These are phyloP conservation scores for Lerista edwardsae DNA, from an alignment of 2,797 vertebrate genomes.

Conservation along the genomic window DNA sequence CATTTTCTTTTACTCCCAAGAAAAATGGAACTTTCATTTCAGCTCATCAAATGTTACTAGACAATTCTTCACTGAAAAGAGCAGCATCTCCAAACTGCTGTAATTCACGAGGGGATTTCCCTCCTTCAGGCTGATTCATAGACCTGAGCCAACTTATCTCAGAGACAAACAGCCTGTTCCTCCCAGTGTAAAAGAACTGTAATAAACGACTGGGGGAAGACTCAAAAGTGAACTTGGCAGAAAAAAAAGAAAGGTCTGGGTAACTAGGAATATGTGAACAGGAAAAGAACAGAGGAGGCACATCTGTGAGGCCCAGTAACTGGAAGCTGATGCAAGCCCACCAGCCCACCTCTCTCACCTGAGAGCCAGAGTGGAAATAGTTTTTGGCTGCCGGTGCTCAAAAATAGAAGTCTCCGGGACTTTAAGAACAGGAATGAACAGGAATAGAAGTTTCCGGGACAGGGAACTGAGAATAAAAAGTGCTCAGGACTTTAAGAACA, in stretches of 20 bases:
- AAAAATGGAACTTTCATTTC: conserved; percentile 4
- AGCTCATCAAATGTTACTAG: conserved; percentile 4
- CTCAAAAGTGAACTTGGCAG: not conserved
- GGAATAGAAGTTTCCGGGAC: too few species aligned
- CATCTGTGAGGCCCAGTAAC: too few species aligned
- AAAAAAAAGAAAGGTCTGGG: not conserved
- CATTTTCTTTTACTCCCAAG: not conserved
- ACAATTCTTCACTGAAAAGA: conserved; percentile 1
- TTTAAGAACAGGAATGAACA: too few species aligned
- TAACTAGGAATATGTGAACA: not conserved
- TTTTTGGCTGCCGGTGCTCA: too few species aligned
- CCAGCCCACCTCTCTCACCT: too few species aligned
- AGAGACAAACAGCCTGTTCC: conserved; percentile 37
- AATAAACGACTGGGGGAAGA: conserved; percentile 10
- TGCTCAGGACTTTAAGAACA: too few species aligned
- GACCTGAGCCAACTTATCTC: conserved; percentile 16
- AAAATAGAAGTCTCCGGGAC: too few species aligned
- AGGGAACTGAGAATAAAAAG: too few species aligned
- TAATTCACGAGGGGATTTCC: conserved; percentile 11
- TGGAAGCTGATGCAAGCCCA: too few species aligned
- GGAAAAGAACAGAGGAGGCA: too few species aligned
- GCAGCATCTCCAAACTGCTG: conserved; percentile 4
- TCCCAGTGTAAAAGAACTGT: conserved; percentile 37
- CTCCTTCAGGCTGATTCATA: conserved; percentile 5
- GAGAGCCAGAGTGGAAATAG: too few species aligned